Evolutionary conservation across 2,888 invertebrate species (phyloP).

Genomic region (Portevinia maculata): DNA sequence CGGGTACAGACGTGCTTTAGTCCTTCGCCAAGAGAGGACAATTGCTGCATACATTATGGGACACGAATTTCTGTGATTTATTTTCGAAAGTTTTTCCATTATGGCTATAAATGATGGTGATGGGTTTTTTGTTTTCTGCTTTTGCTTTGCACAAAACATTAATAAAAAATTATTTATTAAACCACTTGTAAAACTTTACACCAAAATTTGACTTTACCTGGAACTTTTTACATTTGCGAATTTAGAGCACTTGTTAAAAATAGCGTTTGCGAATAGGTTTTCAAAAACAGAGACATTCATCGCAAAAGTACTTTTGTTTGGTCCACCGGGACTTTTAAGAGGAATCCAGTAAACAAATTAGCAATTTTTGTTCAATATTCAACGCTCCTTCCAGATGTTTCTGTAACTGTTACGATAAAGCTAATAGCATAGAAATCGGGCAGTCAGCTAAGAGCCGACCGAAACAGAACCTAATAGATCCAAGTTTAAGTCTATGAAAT

Average conservation of each 20-base stretch:
- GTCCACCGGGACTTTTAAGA: too few species aligned
- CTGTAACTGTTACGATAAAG: too few species aligned
- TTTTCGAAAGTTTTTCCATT: slow-evolving; percentile 54
- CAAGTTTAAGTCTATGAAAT: too few species aligned
- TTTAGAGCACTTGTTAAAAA: not conserved
- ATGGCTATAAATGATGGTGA: slow-evolving; percentile 1
- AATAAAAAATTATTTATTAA: slow-evolving; percentile 52
- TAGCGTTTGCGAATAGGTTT: not conserved
- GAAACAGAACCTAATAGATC: too few species aligned
- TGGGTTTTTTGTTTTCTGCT: not conserved
- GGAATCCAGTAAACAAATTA: too few species aligned
- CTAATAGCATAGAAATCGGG: too few species aligned
- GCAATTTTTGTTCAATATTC: too few species aligned
- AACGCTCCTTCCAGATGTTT: too few species aligned
- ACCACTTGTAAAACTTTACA: slow-evolving; percentile 45
- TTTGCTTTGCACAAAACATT: not conserved
- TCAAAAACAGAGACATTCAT: not conserved
- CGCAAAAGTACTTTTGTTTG: not conserved
- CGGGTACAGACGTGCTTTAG: too few species aligned
- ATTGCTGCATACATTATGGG: slow-evolving; percentile 11
- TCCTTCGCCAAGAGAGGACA: not conserved
- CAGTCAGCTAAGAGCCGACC: too few species aligned
- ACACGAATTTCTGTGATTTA: slow-evolving; percentile 34
- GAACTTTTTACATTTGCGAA: slow-evolving; percentile 2
- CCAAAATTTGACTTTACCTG: slow-evolving; percentile 21